These are phyloP conservation scores for Tympanuchus pallidicinctus DNA, from an alignment of 2,113 vertebrate genomes.

Conservation along the genomic window DNA sequence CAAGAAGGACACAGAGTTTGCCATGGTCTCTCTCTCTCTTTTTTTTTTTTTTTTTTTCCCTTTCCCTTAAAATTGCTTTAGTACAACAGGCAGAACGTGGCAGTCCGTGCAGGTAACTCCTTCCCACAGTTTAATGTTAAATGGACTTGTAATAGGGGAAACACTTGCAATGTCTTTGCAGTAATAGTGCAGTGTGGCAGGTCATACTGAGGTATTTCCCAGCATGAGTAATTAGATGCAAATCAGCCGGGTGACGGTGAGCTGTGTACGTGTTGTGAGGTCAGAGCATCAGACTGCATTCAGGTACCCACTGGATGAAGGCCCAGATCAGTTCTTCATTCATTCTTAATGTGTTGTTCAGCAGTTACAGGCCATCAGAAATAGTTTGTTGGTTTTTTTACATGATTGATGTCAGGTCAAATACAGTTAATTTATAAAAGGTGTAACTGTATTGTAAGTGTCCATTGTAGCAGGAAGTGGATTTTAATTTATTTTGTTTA, in stretches of 20 bases:
- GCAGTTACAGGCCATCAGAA: background rate
- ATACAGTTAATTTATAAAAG: background rate
- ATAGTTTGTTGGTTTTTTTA: background rate
- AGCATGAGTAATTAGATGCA: background rate
- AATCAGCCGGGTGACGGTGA: background rate
- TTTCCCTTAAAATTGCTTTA: background rate
- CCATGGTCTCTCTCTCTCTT: background rate
- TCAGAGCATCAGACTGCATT: background rate
- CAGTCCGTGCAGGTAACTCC: background rate
- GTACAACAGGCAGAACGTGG: background rate
- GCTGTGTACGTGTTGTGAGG: background rate
- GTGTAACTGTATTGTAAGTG: background rate
- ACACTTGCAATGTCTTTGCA: background rate
- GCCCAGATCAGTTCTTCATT: background rate
- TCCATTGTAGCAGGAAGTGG: background rate
- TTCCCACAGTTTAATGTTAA: background rate
- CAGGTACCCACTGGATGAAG: background rate
- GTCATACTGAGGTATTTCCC: background rate
- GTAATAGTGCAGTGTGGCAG: background rate
- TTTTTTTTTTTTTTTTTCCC: background rate
- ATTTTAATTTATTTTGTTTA: conserved; percentile 22
- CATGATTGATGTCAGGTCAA: background rate
- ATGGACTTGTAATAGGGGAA: background rate
- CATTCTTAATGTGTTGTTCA: background rate
- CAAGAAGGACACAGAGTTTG: background rate